Base-by-base conservation (phyloP, 2,113 vertebrate species). In the Antigone vipio region DNA sequence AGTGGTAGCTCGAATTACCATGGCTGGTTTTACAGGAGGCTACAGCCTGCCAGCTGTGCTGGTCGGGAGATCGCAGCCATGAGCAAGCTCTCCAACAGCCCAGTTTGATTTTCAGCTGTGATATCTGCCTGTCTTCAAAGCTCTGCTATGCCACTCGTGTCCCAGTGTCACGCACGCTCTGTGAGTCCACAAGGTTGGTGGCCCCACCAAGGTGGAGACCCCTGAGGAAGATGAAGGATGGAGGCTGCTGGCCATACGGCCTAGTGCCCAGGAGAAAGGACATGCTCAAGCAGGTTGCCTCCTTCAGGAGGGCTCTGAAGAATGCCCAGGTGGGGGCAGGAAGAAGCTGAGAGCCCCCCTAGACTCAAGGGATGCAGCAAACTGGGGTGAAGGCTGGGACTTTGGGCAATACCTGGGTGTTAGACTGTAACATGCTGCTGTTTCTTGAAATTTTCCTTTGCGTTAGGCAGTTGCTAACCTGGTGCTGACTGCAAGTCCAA, bases 161-260 rank as follows among this genome's bases (percentile, higher is more conserved):
- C 44, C 12, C 38, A 15, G 18, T 9, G 22, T 42, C 40, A 44
- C 2, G 2, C 22, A 79, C 0, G 1, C 16, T 14, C 14, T 26
- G 9, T 53, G 20, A 53, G 5, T 18, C 60, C 47, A 60, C 15
- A 15, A 15, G 15, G 23, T 14, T 1, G 2, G 19, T 89, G 53
- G 23, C 32, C 60, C 16, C 19, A 60, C 22, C 4, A 15, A 71
- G 5, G 12, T 74, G 42, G 35, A 68, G 16, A 6, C 8, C 14
- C 9, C 7, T 0, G 1, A 47, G 34, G 35, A 52, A 64, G n/a
- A 18, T 15, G 27, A 84, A 55, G 30, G 40, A 49, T 32, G 12
- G 42, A 23, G 17, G 32, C 24, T 75, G 55, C 55, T 69, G 29
- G 14, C 9, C 17, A 17, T 0, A 2, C 29, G 75, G 24, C 44